These are phyloP conservation scores for Psylliodes chrysocephalus DNA, from an alignment of 2,888 invertebrate species.

Conservation along the genomic window DNA sequence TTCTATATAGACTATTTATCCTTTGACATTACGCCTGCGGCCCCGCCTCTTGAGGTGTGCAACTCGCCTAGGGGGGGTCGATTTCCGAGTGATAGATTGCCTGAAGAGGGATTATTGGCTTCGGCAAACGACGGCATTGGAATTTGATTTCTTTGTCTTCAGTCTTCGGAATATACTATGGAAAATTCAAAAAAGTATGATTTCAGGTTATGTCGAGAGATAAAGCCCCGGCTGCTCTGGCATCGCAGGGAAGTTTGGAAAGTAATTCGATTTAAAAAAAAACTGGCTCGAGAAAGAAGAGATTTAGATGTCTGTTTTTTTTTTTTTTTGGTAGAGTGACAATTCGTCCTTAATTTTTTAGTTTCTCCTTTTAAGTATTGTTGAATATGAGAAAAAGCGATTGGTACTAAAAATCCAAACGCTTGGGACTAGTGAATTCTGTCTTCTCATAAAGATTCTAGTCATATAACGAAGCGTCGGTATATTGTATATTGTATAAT, in stretches of 20 bases:
- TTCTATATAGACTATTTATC: background rate
- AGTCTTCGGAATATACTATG: conserved; percentile 1
- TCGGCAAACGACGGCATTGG: conserved; percentile 53
- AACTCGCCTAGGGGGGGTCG: conserved; percentile 18
- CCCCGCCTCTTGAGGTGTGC: conserved; percentile 12
- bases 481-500: too few species aligned
- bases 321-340: background rate
- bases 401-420: too few species aligned
- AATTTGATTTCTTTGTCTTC: conserved; percentile 59
- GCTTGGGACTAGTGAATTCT: too few species aligned
- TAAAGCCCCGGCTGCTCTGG: background rate
- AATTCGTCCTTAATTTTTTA: background rate
- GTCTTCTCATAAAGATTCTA: too few species aligned
- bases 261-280: conserved; percentile 2
- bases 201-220: conserved; percentile 12
- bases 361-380: too few species aligned
- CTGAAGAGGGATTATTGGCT: conserved; percentile 60
- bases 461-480: too few species aligned
- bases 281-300: background rate
- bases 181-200: conserved; percentile 25
- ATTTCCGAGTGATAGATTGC: conserved; percentile 51
- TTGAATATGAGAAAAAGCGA: too few species aligned
- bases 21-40: background rate
- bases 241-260: conserved; percentile 1
- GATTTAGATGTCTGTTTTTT: background rate